Percentiles rank a stretch among this genome's conserved stretches.
Conservation (phyloP, 2,888 invertebrate genomes). For the Sphecodes monilicornis region DNA sequence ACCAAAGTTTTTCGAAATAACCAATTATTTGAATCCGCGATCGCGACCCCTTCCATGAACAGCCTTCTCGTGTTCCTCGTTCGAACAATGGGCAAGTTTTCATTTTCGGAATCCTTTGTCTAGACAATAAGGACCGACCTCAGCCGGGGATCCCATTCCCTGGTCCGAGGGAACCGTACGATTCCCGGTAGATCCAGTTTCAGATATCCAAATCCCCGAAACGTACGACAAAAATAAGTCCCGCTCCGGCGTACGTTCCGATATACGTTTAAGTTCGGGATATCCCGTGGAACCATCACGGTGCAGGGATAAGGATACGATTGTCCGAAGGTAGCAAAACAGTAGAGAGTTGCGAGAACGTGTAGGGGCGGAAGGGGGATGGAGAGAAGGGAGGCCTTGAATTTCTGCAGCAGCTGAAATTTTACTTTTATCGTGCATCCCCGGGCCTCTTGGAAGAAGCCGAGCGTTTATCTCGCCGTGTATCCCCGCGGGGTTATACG, state of each 20-base stretch:
- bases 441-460: constrained; percentile 30
- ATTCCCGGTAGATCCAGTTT: constrained; percentile 24
- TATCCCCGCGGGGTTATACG: constrained; percentile 36
- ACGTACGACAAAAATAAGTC: constrained; percentile 18
- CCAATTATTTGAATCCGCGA: constrained; percentile 1
- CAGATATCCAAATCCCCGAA: constrained; percentile 25
- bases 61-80: not conserved
- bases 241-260: not conserved
- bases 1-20: not conserved
- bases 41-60: not conserved
- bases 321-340: constrained; percentile 25
- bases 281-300: constrained; percentile 12
- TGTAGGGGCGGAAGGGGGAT: not conserved
- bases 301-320: constrained; percentile 13
- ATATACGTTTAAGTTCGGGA: constrained; percentile 11
- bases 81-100: not conserved
- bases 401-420: constrained; percentile 34
- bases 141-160: not conserved
- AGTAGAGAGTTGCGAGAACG: not conserved
- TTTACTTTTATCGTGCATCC: constrained; percentile 54
- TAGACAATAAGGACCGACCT: constrained; percentile 2
- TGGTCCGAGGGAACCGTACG: not conserved
- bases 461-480: constrained; percentile 48
- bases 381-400: not conserved
- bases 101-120: constrained; percentile 9